Conservation (phyloP, 2,797 vertebrate species). For the Aulostomus chinensis region DNA sequence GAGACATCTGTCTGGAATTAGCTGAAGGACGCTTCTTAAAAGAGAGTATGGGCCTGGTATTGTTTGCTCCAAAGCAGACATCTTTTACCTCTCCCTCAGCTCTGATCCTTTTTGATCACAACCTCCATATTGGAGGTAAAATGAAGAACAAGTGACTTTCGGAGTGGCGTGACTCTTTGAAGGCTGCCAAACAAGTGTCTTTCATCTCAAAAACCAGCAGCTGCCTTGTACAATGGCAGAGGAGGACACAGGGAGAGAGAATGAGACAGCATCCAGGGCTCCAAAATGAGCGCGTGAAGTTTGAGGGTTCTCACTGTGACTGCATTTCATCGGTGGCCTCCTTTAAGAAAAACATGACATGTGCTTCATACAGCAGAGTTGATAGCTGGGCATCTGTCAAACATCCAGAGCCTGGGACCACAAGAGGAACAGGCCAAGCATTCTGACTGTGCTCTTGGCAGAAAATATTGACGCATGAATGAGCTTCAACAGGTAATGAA, state of each 20-base stretch:
- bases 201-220: slow-evolving; percentile 78
- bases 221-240: slow-evolving; percentile 63
- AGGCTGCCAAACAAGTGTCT: slow-evolving; percentile 80
- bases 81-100: slow-evolving; percentile 61
- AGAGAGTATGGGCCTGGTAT: slow-evolving; percentile 35
- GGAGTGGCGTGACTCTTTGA: slow-evolving; percentile 77
- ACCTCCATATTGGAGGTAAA: slow-evolving; percentile 69
- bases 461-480: too few relatives aligned
- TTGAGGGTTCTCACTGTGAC: slow-evolving; percentile 61
- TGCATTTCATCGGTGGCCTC: slow-evolving; percentile 37
- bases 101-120: slow-evolving; percentile 71
- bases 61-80: slow-evolving; percentile 65
- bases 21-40: slow-evolving; percentile 49
- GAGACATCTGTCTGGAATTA: too few relatives aligned
- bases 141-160: slow-evolving; percentile 75
- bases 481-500: too few relatives aligned
- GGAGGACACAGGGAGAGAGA: slow-evolving; percentile 52
- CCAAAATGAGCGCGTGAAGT: slow-evolving; percentile 63
- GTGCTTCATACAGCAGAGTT: slow-evolving; percentile 44
- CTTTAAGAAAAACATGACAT: slow-evolving; percentile 50
- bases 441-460: not conserved
- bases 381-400: slow-evolving; percentile 42
- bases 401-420: slow-evolving; percentile 15
- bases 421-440: slow-evolving; percentile 15
- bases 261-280: slow-evolving; percentile 48